phyloP scores from a whole-genome alignment of 2,888 invertebrate genomes.

The Portevinia maculata region DNA sequence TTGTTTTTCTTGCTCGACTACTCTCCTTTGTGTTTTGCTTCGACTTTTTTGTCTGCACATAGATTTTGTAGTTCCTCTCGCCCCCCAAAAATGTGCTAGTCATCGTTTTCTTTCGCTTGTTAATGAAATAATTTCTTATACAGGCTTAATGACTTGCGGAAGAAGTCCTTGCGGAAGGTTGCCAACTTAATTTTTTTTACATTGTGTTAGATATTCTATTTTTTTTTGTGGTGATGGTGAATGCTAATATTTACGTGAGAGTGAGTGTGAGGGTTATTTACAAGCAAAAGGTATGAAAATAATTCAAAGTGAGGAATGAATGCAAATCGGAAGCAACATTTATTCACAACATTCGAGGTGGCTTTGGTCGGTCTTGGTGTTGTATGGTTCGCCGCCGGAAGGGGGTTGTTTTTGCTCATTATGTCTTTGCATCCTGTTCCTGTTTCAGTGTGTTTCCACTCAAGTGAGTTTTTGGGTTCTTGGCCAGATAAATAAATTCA shows the following conservation, averaged over 20 bases:
- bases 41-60: conserved; percentile 35
- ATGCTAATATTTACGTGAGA: conserved; percentile 70
- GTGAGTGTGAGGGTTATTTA: conserved; percentile 69
- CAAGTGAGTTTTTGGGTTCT: conserved; percentile 62
- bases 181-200: conserved; percentile 70
- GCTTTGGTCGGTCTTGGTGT: conserved; percentile 27
- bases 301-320: conserved; percentile 74
- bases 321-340: conserved; percentile 75
- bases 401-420: conserved; percentile 72
- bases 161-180: conserved; percentile 73
- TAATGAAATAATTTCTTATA: conserved; percentile 78
- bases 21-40: conserved; percentile 40
- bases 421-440: conserved; percentile 73
- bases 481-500: conserved; percentile 69
- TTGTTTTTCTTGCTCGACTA: conserved; percentile 68
- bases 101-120: conserved; percentile 74
- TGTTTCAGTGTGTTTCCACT: conserved; percentile 71
- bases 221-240: conserved; percentile 38
- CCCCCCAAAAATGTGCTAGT: conserved; percentile 54
- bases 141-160: conserved; percentile 77
- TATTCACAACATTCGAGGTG: conserved; percentile 72
- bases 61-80: conserved; percentile 7
- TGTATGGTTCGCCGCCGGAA: conserved; percentile 3
- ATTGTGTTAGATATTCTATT: too few relatives aligned
- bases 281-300: conserved; percentile 72